Evolutionary conservation across 2,113 vertebrate species (phyloP).

Genomic region (Corapipo altera): DNA sequence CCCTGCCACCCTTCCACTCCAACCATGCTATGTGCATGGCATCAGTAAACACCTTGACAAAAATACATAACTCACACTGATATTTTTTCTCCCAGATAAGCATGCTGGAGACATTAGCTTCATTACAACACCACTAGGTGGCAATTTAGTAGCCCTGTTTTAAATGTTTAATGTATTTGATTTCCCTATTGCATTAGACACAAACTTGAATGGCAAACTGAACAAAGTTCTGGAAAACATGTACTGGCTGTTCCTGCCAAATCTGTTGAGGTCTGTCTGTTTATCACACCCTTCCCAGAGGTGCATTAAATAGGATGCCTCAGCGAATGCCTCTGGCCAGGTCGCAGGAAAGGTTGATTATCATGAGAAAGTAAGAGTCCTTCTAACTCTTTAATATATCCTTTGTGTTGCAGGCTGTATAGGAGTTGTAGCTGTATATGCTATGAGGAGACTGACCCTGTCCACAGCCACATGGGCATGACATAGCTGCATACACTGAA

Average conservation of each 20-base stretch:
- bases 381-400: neutral
- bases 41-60: neutral
- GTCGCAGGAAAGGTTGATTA: neutral
- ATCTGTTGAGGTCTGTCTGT: neutral
- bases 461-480: neutral
- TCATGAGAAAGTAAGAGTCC: neutral
- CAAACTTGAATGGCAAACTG: neutral
- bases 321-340: neutral
- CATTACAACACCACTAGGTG: constrained; percentile 49
- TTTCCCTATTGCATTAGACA: neutral
- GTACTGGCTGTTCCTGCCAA: neutral
- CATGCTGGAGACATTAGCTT: neutral
- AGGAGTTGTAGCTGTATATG: neutral
- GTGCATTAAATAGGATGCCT: neutral
- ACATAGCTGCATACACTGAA: neutral
- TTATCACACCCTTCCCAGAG: neutral
- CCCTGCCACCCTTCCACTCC: neutral
- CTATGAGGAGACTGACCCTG: neutral
- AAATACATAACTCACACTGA: neutral
- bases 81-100: neutral
- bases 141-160: constrained; percentile 53
- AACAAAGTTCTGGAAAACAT: neutral
- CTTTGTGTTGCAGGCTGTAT: neutral
- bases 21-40: fast-evolving
- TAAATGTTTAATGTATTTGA: neutral